Conservation (phyloP, 1,140 invertebrate species). For the Helicoverpa zea region DNA sequence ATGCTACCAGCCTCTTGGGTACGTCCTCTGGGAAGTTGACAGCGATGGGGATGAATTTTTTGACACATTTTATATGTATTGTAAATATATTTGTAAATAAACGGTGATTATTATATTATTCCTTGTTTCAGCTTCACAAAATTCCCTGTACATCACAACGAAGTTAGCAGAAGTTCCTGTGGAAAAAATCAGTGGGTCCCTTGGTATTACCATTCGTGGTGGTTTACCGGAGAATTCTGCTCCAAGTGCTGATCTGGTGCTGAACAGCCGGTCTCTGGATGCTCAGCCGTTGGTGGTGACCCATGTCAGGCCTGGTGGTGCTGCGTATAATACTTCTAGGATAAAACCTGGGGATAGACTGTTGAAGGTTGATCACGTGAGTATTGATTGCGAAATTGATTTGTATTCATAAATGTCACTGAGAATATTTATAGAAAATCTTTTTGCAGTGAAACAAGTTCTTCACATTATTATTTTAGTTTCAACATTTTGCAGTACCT, state of each 20-base stretch:
- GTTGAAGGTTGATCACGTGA: slow-evolving; percentile 94
- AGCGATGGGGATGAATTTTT: no score
- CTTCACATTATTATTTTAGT: no score
- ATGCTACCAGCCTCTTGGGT: no score
- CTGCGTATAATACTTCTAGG: slow-evolving; percentile 92
- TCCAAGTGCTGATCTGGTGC: slow-evolving; percentile 74
- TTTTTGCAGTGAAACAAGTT: no score
- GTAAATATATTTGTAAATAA: no score
- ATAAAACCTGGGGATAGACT: slow-evolving; percentile 96
- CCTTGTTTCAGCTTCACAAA: slow-evolving; percentile 87
- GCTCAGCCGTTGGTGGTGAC: slow-evolving; percentile 94
- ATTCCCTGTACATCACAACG: slow-evolving; percentile 90
- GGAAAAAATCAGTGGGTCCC: slow-evolving; percentile 93
- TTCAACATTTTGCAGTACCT: no score
- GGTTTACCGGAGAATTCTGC: slow-evolving; percentile 87
- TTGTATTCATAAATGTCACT: no score
- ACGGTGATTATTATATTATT: no score
- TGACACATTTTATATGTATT: no score
- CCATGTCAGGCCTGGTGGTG: slow-evolving; percentile 95
- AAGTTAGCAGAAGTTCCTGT: slow-evolving; percentile 92
- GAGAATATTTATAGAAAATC: no score
- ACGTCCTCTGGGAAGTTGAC: no score
- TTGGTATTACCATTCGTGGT: slow-evolving; percentile 96
- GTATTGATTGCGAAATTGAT: slow-evolving; percentile 43
- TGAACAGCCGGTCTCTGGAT: slow-evolving; percentile 81